phyloP scores from a whole-genome alignment of 2,888 invertebrate genomes.

The Morpho helenor region DNA sequence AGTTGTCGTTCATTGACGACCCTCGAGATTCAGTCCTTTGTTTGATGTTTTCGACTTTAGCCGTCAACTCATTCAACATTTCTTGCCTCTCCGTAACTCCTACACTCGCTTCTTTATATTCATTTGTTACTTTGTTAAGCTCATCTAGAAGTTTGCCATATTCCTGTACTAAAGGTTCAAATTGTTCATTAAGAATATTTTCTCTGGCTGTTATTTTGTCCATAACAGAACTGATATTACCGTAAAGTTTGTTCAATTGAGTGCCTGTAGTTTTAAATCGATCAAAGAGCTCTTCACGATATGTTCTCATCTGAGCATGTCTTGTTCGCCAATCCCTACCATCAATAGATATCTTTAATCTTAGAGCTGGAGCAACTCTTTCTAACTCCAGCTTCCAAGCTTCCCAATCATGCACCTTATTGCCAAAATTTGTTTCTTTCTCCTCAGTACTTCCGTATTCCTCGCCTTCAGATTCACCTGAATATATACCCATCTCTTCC shows the following conservation, averaged over 20 bases:
- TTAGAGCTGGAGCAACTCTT: slow-evolving; percentile 93
- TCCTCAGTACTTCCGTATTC: slow-evolving; percentile 46
- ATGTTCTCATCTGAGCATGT: slow-evolving; percentile 93
- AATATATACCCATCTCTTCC: slow-evolving; percentile 86
- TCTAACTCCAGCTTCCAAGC: slow-evolving; percentile 96
- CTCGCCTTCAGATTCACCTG: slow-evolving; percentile 84
- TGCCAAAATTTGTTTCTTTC: slow-evolving; percentile 47
- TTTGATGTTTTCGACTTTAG: slow-evolving; percentile 94
- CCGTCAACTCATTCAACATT: slow-evolving; percentile 86
- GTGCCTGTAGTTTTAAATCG: slow-evolving; percentile 80
- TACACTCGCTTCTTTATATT: slow-evolving; percentile 89
- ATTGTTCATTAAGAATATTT: slow-evolving; percentile 94
- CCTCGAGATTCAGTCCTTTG: slow-evolving; percentile 97
- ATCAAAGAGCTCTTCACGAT: slow-evolving; percentile 77
- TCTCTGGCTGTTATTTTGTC: slow-evolving; percentile 95
- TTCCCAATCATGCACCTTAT: slow-evolving; percentile 82
- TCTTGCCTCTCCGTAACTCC: slow-evolving; percentile 91
- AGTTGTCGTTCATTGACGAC: slow-evolving; percentile 73
- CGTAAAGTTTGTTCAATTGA: slow-evolving; percentile 89
- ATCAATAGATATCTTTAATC: slow-evolving; percentile 74
- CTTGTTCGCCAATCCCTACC: slow-evolving; percentile 95
- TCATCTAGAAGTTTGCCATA: slow-evolving; percentile 85
- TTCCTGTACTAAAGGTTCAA: slow-evolving; percentile 88
- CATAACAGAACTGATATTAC: slow-evolving; percentile 88
- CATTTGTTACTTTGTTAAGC: slow-evolving; percentile 85